phyloP scores from a whole-genome alignment of 1,140 invertebrate genomes.

The Antheraea pernyi region DNA sequence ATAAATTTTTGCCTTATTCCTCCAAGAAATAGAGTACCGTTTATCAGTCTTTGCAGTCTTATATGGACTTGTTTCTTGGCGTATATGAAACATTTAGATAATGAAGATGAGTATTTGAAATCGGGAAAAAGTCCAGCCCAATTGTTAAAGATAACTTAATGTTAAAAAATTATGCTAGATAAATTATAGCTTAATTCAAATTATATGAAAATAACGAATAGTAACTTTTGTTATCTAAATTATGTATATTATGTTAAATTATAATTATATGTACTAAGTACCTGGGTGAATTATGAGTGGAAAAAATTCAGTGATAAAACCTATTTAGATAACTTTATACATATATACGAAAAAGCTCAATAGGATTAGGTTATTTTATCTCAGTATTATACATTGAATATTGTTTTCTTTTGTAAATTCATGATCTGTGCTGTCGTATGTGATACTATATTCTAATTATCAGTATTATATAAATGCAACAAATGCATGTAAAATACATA shows the following conservation, averaged over 20 bases:
- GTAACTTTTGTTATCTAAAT: neutral
- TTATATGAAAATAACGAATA: neutral
- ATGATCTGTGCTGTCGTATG: neutral
- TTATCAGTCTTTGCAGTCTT: constrained; percentile 90
- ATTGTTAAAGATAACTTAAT: neutral
- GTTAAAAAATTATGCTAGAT: neutral
- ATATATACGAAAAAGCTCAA: no score
- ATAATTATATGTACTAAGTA: no score
- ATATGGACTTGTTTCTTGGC: constrained; percentile 92
- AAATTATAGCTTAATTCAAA: neutral
- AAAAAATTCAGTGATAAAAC: no score
- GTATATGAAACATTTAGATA: constrained; percentile 90
- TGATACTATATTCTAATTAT: neutral
- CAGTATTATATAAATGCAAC: neutral
- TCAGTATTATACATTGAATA: neutral
- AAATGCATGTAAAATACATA: neutral
- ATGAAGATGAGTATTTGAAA: constrained; percentile 40
- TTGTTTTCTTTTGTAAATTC: neutral
- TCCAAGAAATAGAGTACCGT: constrained; percentile 90
- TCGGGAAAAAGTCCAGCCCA: constrained; percentile 6
- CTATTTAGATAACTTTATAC: no score
- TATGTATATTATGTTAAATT: neutral
- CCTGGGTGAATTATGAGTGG: no score
- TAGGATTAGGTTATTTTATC: no score
- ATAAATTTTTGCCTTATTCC: constrained; percentile 89